Percentiles rank a stretch among this genome's conserved stretches.
Evolutionary conservation across 2,797 vertebrate species (phyloP).

Genomic region (Euphonia xanthogaster): DNA sequence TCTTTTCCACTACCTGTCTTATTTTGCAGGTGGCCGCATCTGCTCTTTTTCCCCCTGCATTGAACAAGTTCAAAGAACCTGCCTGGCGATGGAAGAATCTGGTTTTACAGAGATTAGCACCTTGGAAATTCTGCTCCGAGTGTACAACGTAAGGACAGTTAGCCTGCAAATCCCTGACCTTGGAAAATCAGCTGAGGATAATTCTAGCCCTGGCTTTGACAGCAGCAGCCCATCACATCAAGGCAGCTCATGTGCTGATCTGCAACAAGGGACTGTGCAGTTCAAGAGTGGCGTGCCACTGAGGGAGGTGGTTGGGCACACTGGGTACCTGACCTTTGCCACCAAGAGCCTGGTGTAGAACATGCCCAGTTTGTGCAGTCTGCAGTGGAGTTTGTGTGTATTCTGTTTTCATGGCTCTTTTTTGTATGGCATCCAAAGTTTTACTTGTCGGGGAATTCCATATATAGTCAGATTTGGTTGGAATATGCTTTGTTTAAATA

Average conservation of each 20-base stretch:
- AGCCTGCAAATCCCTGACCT: slow-evolving; percentile 88
- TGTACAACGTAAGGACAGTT: slow-evolving; percentile 87
- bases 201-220: slow-evolving; percentile 10
- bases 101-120: slow-evolving; percentile 91
- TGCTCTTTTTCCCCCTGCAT: slow-evolving; percentile 98
- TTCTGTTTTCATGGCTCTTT: slow-evolving; percentile 29
- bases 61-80: slow-evolving; percentile 95
- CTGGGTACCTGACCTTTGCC: slow-evolving; percentile 95
- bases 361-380: not conserved
- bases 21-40: slow-evolving; percentile 86
- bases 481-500: slow-evolving; percentile 74
- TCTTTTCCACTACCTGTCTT: not conserved
- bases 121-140: slow-evolving; percentile 88
- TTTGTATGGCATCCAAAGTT: slow-evolving; percentile 42
- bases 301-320: slow-evolving; percentile 91
- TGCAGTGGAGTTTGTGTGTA: not conserved
- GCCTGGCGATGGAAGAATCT: slow-evolving; percentile 79
- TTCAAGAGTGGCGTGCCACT: slow-evolving; percentile 86
- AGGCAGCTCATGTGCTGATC: not conserved
- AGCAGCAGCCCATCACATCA: slow-evolving; percentile 29
- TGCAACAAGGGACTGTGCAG: slow-evolving; percentile 63
- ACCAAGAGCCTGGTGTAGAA: slow-evolving; percentile 86
- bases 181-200: slow-evolving; percentile 73
- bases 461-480: slow-evolving; percentile 71
- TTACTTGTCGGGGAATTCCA: slow-evolving; percentile 57